These are phyloP conservation scores for Chionoecetes opilio DNA, from an alignment of 1,140 invertebrate genomes.

Conservation along the genomic window DNA sequence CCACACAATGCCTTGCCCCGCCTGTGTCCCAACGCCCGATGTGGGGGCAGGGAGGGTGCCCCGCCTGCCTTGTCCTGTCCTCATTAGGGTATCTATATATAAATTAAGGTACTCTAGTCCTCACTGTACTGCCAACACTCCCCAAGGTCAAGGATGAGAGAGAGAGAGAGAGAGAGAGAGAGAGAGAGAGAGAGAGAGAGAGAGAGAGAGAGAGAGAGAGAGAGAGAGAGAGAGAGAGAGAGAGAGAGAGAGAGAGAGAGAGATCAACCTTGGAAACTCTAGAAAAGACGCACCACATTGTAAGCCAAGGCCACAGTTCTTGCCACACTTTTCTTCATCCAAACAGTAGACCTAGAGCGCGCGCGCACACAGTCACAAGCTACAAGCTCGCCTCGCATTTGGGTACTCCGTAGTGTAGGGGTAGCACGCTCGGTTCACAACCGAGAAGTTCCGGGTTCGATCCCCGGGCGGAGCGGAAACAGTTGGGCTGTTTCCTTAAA, in stretches of 20 bases:
- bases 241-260: constrained; percentile 19
- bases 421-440: too few species aligned
- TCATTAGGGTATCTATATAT: too few species aligned
- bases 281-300: neutral
- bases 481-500: too few species aligned
- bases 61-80: too few species aligned
- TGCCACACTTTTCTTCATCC: neutral
- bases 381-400: too few species aligned
- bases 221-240: constrained; percentile 52
- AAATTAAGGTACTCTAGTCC: too few species aligned
- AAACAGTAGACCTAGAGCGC: too few species aligned
- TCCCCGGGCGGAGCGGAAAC: too few species aligned
- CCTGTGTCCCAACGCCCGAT: neutral
- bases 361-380: neutral
- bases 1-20: neutral
- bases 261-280: neutral
- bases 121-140: neutral
- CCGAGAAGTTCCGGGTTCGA: too few species aligned
- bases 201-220: constrained; percentile 43
- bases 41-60: too few species aligned
- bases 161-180: constrained; percentile 40
- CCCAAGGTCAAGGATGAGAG: neutral
- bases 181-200: constrained; percentile 37
- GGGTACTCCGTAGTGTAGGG: too few species aligned
- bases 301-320: neutral